These are phyloP conservation scores for Xestobium rufovillosum DNA, from an alignment of 2,888 invertebrate genomes.

Conservation along the genomic window DNA sequence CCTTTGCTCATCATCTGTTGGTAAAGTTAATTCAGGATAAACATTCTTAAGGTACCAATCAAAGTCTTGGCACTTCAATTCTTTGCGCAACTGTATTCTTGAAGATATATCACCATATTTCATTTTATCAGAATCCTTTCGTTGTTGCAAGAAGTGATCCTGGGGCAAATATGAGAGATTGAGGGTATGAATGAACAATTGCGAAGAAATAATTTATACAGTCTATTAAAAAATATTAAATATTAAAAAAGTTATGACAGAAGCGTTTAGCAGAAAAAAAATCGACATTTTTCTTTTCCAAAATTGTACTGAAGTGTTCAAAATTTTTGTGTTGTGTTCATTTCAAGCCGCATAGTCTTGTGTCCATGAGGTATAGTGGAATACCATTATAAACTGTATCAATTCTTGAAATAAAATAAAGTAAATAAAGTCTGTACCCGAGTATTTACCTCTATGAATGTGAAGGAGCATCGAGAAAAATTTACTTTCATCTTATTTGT, in stretches of 20 bases:
- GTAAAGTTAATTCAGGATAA: constrained; percentile 71
- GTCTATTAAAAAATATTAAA: neutral
- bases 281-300: no score
- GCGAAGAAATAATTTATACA: constrained; percentile 3
- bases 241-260: constrained; percentile 2
- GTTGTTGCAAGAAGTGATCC: constrained; percentile 66
- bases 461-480: no score
- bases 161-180: constrained; percentile 40
- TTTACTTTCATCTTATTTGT: no score
- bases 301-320: no score
- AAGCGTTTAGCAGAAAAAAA: no score
- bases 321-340: no score
- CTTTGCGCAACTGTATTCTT: constrained; percentile 61
- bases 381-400: no score
- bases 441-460: no score
- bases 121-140: constrained; percentile 54
- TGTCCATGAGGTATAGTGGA: no score
- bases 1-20: constrained; percentile 50
- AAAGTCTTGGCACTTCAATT: constrained; percentile 73
- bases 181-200: constrained; percentile 3
- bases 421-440: no score
- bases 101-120: constrained; percentile 75
- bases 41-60: constrained; percentile 81
- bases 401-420: no score
- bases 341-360: no score